Evolutionary conservation across 2,888 invertebrate species (phyloP).

Genomic region (Nipponacmea schrenckii): DNA sequence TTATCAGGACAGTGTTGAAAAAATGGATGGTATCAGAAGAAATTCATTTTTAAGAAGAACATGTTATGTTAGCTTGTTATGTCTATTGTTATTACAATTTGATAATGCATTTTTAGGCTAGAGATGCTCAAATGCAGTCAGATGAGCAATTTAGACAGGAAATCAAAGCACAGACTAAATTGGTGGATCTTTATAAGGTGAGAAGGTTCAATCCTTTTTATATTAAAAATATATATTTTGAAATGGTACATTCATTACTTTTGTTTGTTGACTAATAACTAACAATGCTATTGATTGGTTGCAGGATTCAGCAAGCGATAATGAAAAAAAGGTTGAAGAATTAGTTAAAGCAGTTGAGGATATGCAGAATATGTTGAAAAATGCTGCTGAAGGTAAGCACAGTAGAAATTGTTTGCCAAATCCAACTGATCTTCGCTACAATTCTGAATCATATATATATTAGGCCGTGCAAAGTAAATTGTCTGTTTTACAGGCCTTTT

Average conservation of each 20-base stretch:
- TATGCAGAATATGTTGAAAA: slow-evolving; percentile 77
- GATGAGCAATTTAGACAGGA: slow-evolving; percentile 82
- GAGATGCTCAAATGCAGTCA: slow-evolving; percentile 78
- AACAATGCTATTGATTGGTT: slow-evolving; percentile 8
- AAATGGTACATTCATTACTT: too few relatives aligned
- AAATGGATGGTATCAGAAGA: too few relatives aligned
- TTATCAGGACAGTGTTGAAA: too few relatives aligned
- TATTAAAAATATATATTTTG: too few relatives aligned
- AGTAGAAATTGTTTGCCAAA: not conserved
- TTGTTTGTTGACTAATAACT: too few relatives aligned
- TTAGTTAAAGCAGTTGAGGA: slow-evolving; percentile 82
- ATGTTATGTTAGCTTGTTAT: too few relatives aligned
- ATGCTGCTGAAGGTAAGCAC: slow-evolving; percentile 75
- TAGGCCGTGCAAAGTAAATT: too few relatives aligned
- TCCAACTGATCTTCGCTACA: too few relatives aligned
- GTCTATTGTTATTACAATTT: not conserved
- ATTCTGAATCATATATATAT: too few relatives aligned
- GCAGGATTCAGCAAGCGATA: slow-evolving; percentile 77
- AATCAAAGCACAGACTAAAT: slow-evolving; percentile 84
- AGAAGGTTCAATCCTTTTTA: not conserved
- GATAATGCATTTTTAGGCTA: slow-evolving; percentile 70
- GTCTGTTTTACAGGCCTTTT: too few relatives aligned
- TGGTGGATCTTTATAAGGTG: slow-evolving; percentile 84
- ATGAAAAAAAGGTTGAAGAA: slow-evolving; percentile 81
- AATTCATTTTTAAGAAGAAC: too few relatives aligned